phyloP scores from a whole-genome alignment of 2,113 vertebrate species.

The Pollimyrus isidori region DNA sequence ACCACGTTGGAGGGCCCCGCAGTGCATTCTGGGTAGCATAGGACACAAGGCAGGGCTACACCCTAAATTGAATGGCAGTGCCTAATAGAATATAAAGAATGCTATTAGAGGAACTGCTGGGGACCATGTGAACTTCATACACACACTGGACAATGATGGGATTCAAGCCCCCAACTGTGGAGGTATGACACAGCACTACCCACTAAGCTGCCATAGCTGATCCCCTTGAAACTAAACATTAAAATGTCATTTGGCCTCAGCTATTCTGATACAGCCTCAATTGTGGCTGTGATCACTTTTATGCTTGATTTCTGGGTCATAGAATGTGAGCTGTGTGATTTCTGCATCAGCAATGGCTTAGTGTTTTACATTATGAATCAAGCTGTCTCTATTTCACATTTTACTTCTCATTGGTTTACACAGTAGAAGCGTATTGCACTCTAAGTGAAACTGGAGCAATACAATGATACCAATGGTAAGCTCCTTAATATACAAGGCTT shows the following conservation, averaged over 20 bases:
- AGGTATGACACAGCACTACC: not conserved
- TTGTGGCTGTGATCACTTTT: not conserved
- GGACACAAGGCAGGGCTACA: not conserved
- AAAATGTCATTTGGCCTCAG: not conserved
- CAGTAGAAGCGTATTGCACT: constrained; percentile 31
- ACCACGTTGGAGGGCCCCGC: not conserved
- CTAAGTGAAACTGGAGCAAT: constrained; percentile 37
- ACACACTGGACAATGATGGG: not conserved
- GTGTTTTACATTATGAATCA: constrained; percentile 9
- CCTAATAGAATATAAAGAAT: not conserved
- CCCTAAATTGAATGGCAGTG: not conserved
- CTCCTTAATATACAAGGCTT: constrained; percentile 43
- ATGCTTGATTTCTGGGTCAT: not conserved
- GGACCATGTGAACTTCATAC: not conserved
- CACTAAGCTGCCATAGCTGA: not conserved
- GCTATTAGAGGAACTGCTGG: not conserved
- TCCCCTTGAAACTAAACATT: not conserved
- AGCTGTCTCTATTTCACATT: not conserved
- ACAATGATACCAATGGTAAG: constrained; percentile 51
- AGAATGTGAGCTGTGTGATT: not conserved
- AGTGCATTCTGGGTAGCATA: not conserved
- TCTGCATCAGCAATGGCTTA: not conserved
- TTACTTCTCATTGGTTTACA: not conserved
- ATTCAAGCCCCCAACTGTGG: not conserved
- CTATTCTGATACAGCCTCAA: not conserved